Evolutionary conservation across 2,888 invertebrate species (phyloP).

Genomic region (Trilocha varians): DNA sequence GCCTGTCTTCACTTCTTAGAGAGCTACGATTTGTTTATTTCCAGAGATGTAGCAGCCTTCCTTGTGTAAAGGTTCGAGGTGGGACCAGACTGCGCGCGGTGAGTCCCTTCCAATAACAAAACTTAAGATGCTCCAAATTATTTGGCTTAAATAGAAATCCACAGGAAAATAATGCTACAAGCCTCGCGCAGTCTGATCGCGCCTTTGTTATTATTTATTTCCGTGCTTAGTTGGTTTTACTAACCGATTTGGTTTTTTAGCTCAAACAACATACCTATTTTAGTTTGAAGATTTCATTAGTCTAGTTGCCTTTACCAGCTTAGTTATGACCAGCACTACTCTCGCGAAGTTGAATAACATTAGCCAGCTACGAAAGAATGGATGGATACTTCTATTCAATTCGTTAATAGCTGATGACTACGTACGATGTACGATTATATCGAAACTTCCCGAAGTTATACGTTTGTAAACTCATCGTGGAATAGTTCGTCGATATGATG

Average conservation of each 20-base stretch:
- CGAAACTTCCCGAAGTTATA: no score
- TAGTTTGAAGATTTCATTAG: neutral
- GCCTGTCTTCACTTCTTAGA: slow-evolving; percentile 3
- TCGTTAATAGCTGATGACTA: no score
- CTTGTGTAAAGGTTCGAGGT: slow-evolving; percentile 4
- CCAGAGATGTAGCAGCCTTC: neutral
- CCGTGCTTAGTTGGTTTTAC: neutral
- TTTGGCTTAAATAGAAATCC: no score
- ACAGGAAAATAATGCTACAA: no score
- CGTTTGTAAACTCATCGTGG: no score
- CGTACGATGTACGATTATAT: no score
- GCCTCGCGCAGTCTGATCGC: neutral
- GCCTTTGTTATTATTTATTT: neutral
- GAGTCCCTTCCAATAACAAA: neutral
- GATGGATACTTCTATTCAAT: no score
- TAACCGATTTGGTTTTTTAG: neutral
- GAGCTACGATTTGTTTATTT: neutral
- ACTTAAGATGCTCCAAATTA: no score
- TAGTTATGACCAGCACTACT: no score
- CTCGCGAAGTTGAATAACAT: no score
- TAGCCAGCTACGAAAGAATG: no score
- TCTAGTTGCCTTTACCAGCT: neutral
- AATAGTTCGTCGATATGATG: no score
- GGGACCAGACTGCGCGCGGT: slow-evolving; percentile 16
- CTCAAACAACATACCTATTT: neutral